A percentile compares a stretch with the other conserved stretches of the same genome.
Conservation (phyloP, 1,140 invertebrate genomes). For the Ylistrum balloti region DNA sequence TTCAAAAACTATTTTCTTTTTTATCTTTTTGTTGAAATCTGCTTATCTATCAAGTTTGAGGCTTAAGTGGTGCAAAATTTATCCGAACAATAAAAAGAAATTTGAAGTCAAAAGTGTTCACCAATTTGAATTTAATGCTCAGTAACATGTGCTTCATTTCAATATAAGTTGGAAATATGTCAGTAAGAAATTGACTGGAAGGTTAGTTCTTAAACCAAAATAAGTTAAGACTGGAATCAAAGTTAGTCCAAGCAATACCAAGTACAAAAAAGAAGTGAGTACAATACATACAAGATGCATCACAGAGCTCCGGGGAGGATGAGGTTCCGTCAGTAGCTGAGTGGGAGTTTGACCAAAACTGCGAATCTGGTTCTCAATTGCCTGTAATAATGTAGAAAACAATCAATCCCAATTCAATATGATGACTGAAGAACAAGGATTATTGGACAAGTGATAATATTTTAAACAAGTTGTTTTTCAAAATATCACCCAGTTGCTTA, state of each 20-base stretch:
- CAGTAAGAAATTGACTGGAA: not conserved
- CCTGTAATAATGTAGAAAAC: constrained; percentile 83
- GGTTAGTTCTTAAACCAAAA: not conserved
- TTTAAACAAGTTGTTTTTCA: too few species aligned
- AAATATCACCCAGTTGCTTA: too few species aligned
- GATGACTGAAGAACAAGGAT: too few species aligned
- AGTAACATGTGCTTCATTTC: not conserved
- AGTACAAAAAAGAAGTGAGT: not conserved
- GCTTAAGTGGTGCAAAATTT: not conserved
- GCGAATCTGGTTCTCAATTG: constrained; percentile 98
- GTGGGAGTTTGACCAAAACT: constrained; percentile 99
- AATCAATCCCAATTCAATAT: too few species aligned
- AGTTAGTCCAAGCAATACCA: not conserved
- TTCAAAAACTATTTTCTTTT: too few species aligned
- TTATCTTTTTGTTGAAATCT: too few species aligned
- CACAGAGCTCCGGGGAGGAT: constrained; percentile 97
- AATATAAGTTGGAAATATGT: too few species aligned
- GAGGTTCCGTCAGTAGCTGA: constrained; percentile 97
- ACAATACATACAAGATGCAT: constrained; percentile 94
- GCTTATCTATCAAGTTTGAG: not conserved
- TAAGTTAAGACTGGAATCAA: not conserved
- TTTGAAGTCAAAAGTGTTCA: not conserved
- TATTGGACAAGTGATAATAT: too few species aligned
- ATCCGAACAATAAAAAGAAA: not conserved
- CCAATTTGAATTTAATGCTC: not conserved